Conservation (phyloP, 2,797 vertebrate species). For the Urophycis tenuis region DNA sequence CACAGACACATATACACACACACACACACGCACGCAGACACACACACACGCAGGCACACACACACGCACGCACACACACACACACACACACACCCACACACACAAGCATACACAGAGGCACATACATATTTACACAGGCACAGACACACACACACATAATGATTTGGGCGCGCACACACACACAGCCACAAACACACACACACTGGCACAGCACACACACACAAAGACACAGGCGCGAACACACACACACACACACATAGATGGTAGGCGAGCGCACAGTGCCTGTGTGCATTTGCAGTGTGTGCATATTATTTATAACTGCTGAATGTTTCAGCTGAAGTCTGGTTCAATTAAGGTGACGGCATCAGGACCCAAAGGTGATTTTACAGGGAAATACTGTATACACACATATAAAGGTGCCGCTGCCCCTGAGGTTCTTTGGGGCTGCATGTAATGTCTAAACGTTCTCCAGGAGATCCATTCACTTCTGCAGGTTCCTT, state of each 20-base stretch:
- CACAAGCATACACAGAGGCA: not conserved
- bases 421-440: conserved; percentile 17
- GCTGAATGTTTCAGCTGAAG: conserved; percentile 38
- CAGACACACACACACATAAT: conserved; percentile 3
- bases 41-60: conserved; percentile 2
- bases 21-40: conserved; percentile 9
- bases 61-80: conserved; percentile 4
- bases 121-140: conserved; percentile 17
- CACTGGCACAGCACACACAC: not conserved
- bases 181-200: conserved; percentile 1
- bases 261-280: not conserved
- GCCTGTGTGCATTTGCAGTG: not conserved
- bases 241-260: not conserved
- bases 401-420: conserved; percentile 25
- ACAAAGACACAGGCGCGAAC: conserved; percentile 11
- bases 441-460: conserved; percentile 32
- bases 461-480: not conserved
- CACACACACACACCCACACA: not conserved
- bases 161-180: conserved; percentile 3
- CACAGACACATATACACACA: conserved; percentile 16
- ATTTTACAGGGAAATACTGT: conserved; percentile 34
- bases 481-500: not conserved
- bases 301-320: conserved; percentile 1
- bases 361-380: conserved; percentile 37
- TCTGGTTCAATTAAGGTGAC: conserved; percentile 35